These are phyloP conservation scores for Elgaria multicarinata DNA, from an alignment of 2,113 vertebrate species.

Conservation along the genomic window DNA sequence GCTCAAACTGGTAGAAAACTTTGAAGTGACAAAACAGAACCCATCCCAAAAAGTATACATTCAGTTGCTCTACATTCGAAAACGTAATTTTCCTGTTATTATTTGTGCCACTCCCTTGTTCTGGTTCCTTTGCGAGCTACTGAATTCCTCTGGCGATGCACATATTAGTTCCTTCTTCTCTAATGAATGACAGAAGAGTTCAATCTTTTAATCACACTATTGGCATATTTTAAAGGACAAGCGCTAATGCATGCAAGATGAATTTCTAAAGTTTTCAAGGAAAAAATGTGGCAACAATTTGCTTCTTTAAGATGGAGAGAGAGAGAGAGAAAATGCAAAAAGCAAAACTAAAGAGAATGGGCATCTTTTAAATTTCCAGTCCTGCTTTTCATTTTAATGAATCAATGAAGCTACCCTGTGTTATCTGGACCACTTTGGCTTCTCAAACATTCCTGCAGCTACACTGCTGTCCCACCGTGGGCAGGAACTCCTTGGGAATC, in stretches of 20 bases:
- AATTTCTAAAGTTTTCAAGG: slow-evolving; percentile 4
- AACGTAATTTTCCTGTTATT: not conserved
- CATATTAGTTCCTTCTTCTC: not conserved
- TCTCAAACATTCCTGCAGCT: not conserved
- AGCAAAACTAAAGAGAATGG: not conserved
- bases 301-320: not conserved
- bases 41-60: not conserved
- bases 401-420: not conserved
- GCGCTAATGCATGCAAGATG: slow-evolving; percentile 2
- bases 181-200: not conserved
- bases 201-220: slow-evolving; percentile 23
- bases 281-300: not conserved
- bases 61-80: not conserved
- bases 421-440: slow-evolving; percentile 7
- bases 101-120: slow-evolving; percentile 2
- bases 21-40: not conserved
- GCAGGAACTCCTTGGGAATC: not conserved
- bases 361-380: not conserved
- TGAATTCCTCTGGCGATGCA: not conserved
- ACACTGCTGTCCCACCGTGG: not conserved
- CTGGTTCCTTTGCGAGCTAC: not conserved
- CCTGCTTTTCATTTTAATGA: not conserved
- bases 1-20: not conserved
- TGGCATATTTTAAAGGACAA: slow-evolving; percentile 6
- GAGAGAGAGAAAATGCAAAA: not conserved